A percentile compares a stretch with the other conserved stretches of the same genome.
Conservation (phyloP, 2,888 invertebrate genomes). For the Pyralis farinalis region DNA sequence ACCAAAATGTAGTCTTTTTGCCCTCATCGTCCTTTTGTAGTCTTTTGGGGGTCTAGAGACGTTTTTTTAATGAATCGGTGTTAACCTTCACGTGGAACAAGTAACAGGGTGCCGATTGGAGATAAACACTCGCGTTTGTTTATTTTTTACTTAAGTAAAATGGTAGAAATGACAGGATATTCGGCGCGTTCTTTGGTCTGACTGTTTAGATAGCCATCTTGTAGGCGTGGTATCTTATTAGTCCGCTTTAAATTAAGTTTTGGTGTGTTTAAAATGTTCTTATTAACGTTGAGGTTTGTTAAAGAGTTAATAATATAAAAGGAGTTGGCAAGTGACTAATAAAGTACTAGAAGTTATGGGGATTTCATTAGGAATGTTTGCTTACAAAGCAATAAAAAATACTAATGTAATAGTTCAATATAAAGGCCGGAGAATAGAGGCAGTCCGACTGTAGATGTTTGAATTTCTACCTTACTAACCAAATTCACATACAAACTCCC, state of each 20-base stretch:
- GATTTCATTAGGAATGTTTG: too few relatives aligned
- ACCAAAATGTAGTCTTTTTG: slow-evolving; percentile 72
- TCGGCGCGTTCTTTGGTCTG: slow-evolving; percentile 48
- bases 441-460: too few relatives aligned
- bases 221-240: slow-evolving; percentile 38
- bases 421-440: too few relatives aligned
- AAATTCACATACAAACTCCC: too few relatives aligned
- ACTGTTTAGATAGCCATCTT: slow-evolving; percentile 53
- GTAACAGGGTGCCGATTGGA: slow-evolving; percentile 78
- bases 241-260: slow-evolving; percentile 10
- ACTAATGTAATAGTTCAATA: too few relatives aligned
- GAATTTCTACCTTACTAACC: too few relatives aligned
- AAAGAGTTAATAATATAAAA: neutral
- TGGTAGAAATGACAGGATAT: slow-evolving; percentile 69
- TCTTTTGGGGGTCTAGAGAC: slow-evolving; percentile 74
- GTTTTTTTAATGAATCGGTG: slow-evolving; percentile 79
- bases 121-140: slow-evolving; percentile 60
- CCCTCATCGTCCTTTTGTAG: slow-evolving; percentile 62
- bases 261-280: slow-evolving; percentile 3
- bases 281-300: neutral
- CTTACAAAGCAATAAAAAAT: too few relatives aligned
- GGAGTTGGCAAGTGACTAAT: neutral
- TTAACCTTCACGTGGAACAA: slow-evolving; percentile 77
- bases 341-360: too few relatives aligned
- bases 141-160: slow-evolving; percentile 45